Evolutionary conservation across 92 coral and sea anemone genomes (phyloP).

Genomic region (Zoanthus gigantus): DNA sequence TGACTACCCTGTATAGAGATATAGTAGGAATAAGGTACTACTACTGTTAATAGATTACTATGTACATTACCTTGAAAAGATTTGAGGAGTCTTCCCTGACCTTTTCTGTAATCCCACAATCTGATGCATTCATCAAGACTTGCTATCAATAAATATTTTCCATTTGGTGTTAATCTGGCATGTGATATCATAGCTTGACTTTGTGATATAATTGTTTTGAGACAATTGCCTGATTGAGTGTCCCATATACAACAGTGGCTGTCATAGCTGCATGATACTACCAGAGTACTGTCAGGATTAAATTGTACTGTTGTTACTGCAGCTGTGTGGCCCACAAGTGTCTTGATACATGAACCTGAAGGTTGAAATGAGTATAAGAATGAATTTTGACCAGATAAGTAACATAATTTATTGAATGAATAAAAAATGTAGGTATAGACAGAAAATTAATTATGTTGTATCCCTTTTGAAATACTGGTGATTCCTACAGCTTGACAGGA

Average conservation of each 20-base stretch:
- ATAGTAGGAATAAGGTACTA: too few relatives aligned
- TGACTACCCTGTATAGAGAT: too few relatives aligned
- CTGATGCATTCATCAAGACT: conserved; percentile 62
- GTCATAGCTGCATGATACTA: conserved; percentile 63
- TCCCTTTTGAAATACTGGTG: too few relatives aligned
- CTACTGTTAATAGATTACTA: too few relatives aligned
- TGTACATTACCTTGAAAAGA: conserved; percentile 57
- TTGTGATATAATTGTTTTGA: conserved; percentile 45
- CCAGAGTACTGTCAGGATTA: conserved; percentile 56
- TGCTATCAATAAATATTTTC: conserved; percentile 67
- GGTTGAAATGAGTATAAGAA: background rate
- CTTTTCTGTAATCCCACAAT: conserved; percentile 75
- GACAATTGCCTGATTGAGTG: conserved; percentile 59
- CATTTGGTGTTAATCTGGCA: conserved; percentile 73
- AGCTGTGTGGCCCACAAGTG: conserved; percentile 63
- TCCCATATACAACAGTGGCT: conserved; percentile 60
- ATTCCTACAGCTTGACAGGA: too few relatives aligned
- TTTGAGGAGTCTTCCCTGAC: conserved; percentile 65
- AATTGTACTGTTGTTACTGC: conserved; percentile 65
- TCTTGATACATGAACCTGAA: conserved; percentile 64
- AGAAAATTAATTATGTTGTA: too few relatives aligned
- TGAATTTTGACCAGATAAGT: background rate
- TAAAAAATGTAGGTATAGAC: too few relatives aligned
- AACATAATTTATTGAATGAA: too few relatives aligned
- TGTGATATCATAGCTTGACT: conserved; percentile 56